These are phyloP conservation scores for Peromyscus eremicus DNA, from an alignment of 2,797 vertebrate genomes.

Conservation along the genomic window DNA sequence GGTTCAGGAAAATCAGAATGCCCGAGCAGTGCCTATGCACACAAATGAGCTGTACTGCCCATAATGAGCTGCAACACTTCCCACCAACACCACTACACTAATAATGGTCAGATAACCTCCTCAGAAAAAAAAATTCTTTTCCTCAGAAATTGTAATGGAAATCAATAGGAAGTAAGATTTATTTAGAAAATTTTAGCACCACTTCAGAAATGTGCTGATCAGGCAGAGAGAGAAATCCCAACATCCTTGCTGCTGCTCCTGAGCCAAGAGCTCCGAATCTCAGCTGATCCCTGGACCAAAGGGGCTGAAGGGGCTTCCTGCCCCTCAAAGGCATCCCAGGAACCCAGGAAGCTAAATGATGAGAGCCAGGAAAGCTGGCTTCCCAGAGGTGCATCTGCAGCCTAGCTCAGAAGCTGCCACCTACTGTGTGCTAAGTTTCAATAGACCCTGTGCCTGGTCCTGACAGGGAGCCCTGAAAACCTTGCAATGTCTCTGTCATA, in stretches of 20 bases:
- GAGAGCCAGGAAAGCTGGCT: not conserved
- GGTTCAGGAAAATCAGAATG: not conserved
- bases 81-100: rapidly evolving
- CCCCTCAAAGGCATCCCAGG: not conserved
- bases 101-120: not conserved
- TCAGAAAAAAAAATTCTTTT: not conserved
- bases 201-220: slow-evolving; percentile 30
- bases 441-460: not conserved
- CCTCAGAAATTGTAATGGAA: not conserved
- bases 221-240: not conserved
- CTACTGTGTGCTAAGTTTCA: not conserved
- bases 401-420: too few relatives aligned
- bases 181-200: not conserved
- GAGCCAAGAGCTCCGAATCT: not conserved
- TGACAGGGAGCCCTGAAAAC: not conserved
- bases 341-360: too few relatives aligned
- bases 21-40: rapidly evolving
- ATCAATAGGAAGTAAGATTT: slow-evolving; percentile 16
- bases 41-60: not conserved
- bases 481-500: not conserved
- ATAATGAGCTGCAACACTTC: rapidly evolving
- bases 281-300: not conserved
- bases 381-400: not conserved
- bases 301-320: not conserved
- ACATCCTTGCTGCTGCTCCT: not conserved